phyloP scores from a whole-genome alignment of 1,140 invertebrate genomes.

The Centruroides vittatus region DNA sequence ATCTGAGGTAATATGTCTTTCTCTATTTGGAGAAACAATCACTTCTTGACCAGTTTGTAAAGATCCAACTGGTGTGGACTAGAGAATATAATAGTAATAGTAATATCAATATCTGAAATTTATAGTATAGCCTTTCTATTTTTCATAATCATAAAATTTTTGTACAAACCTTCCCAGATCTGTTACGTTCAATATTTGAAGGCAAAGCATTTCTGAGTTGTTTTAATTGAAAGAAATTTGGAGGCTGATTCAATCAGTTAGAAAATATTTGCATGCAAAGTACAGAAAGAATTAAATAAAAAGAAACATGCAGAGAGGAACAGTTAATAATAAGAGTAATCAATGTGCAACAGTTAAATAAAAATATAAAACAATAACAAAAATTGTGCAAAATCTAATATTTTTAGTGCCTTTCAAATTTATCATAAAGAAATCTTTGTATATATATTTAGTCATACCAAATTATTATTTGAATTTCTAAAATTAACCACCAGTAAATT shows the following conservation, averaged over 20 bases:
- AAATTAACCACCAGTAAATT: too few species aligned
- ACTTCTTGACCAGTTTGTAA: conserved; percentile 69
- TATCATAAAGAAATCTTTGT: too few species aligned
- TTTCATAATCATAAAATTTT: neutral
- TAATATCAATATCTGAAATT: too few species aligned
- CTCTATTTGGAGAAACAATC: conserved; percentile 72
- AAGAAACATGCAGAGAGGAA: neutral
- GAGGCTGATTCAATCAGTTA: neutral
- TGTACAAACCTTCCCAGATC: conserved; percentile 14
- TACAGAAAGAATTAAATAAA: conserved; percentile 5
- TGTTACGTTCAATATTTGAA: conserved; percentile 3
- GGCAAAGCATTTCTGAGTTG: conserved; percentile 11
- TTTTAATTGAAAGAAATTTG: conserved; percentile 12
- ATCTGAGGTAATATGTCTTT: conserved; percentile 52
- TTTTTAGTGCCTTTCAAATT: too few species aligned
- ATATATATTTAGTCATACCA: too few species aligned
- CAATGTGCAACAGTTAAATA: too few species aligned
- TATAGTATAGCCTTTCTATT: too few species aligned
- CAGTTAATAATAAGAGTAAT: too few species aligned
- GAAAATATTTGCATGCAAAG: conserved; percentile 4
- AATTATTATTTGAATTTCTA: too few species aligned
- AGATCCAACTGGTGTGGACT: conserved; percentile 84
- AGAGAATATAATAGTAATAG: conserved; percentile 11
- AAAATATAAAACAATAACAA: too few species aligned
- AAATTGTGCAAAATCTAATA: too few species aligned